Evolutionary conservation across 2,113 vertebrate species (phyloP), one percentile per base, ranked within the genome.

Genomic region (Coreoperca whiteheadi): DNA sequence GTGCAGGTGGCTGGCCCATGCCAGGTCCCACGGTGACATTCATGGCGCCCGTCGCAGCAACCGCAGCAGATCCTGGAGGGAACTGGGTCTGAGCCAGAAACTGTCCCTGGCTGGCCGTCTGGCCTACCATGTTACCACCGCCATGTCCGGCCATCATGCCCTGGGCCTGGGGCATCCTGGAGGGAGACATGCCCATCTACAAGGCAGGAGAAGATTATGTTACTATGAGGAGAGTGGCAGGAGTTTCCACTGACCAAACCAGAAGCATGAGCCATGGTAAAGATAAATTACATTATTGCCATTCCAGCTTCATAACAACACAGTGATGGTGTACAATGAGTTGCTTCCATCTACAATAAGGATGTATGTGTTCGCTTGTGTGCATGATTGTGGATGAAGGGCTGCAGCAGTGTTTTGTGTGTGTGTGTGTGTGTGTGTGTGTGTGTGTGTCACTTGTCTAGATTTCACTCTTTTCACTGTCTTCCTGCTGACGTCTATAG

Each of bases 121-220:
- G 97, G 68, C 96, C 96, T 91, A 98, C 97, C 93, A 99, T 96
- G 90, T 94, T 96, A 86, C 93, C 97, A 81, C 94, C 97, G 50
- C 95, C 86, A 63, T 98, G 98, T 37, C 96, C 90, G 48, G 95
- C 95, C 94, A 99, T 96, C 95, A 99, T 96, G 88, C 95, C 96
- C 43, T 97, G 97, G 0, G 97, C 96, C 92, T 97, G 97, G 72
- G 98, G 96, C 97, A 99, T 97, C 87, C 98, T 96, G 34, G 98
- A 98, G 74, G 98, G 98, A 91, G 98, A 99, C 96, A 98, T 94
- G 46, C 97, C 98, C 97, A 99, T 97, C 98, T 99, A 77, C 46
- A 79, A 48, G 32, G 20, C 41, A 80, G 25, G 25, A 73, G 61
- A 76, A 70, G 8, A 53, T 18, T 6, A 34, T 10, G 25, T 75